phyloP scores from a whole-genome alignment of 2,797 vertebrate species.

The Buphagus erythrorhynchus region DNA sequence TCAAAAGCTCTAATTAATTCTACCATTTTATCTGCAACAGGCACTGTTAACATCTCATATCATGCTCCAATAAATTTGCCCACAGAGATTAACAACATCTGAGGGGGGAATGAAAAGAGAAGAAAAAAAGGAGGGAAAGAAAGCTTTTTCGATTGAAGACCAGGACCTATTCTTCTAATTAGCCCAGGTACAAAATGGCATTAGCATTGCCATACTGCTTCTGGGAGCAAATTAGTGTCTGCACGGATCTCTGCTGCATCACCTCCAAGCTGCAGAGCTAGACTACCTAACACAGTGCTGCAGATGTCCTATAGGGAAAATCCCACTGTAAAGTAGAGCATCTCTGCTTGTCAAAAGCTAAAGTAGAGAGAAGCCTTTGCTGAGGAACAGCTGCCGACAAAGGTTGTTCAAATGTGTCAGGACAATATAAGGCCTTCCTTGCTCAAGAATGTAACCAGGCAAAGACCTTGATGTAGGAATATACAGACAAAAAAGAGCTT shows the following conservation, averaged over 20 bases:
- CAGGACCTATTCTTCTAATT: not conserved
- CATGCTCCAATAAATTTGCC: conserved; percentile 67
- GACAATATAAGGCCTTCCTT: not conserved
- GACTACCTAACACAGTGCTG: not conserved
- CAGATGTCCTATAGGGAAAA: not conserved
- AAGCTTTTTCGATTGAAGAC: not conserved
- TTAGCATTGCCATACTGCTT: not conserved
- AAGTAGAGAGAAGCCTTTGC: not conserved
- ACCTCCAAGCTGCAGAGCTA: not conserved
- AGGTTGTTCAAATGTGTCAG: not conserved
- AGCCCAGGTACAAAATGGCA: not conserved
- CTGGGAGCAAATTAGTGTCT: not conserved
- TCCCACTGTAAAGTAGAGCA: not conserved
- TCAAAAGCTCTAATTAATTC: conserved; percentile 59
- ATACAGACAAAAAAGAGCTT: fast-evolving
- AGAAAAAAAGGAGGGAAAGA: not conserved
- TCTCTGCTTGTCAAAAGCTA: not conserved
- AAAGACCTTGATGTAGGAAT: not conserved
- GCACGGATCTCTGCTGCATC: fast-evolving
- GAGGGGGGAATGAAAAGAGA: not conserved
- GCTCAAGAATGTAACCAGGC: not conserved
- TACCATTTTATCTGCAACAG: conserved; percentile 51
- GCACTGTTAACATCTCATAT: conserved; percentile 43
- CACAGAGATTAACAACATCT: conserved; percentile 44
- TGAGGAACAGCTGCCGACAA: not conserved